phyloP scores from a whole-genome alignment of 1,140 invertebrate species.

The Pentalonia nigronervosa region DNA sequence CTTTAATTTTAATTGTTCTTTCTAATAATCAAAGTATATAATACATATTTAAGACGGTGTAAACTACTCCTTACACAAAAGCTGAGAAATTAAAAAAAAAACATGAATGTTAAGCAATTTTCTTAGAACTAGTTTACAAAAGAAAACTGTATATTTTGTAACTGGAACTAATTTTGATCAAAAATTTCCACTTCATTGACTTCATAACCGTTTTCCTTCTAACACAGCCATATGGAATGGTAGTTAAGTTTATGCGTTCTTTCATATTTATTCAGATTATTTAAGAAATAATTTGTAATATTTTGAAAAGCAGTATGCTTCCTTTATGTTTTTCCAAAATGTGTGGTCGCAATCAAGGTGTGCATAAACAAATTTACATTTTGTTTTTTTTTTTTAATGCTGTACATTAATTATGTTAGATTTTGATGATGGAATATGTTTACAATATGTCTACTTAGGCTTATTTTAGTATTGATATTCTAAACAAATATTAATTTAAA shows the following conservation, averaged over 20 bases:
- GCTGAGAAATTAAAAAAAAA: neutral
- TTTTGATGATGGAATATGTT: conserved; percentile 1
- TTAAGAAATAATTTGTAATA: neutral
- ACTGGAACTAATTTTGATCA: conserved; percentile 50
- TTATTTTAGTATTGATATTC: conserved; percentile 29
- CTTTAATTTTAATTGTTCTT: neutral
- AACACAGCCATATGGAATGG: conserved; percentile 49
- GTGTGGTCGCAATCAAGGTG: conserved; percentile 52
- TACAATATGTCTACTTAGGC: neutral
- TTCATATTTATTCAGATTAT: neutral
- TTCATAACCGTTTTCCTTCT: conserved; percentile 45
- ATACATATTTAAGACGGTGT: neutral
- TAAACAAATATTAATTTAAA: conserved; percentile 19
- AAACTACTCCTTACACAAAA: neutral
- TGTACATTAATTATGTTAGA: neutral
- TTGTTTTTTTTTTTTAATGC: conserved; percentile 5
- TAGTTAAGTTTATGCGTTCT: conserved; percentile 33
- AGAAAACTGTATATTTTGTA: conserved; percentile 45
- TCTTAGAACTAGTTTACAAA: neutral
- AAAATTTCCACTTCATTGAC: conserved; percentile 48
- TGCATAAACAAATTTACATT: conserved; percentile 27
- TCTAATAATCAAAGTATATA: neutral
- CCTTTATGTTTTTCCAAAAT: conserved; percentile 51
- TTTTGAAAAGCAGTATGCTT: neutral
- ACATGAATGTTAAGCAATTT: neutral